phyloP scores from a whole-genome alignment of 2,797 vertebrate genomes.

The Urocyon cinereoargenteus region DNA sequence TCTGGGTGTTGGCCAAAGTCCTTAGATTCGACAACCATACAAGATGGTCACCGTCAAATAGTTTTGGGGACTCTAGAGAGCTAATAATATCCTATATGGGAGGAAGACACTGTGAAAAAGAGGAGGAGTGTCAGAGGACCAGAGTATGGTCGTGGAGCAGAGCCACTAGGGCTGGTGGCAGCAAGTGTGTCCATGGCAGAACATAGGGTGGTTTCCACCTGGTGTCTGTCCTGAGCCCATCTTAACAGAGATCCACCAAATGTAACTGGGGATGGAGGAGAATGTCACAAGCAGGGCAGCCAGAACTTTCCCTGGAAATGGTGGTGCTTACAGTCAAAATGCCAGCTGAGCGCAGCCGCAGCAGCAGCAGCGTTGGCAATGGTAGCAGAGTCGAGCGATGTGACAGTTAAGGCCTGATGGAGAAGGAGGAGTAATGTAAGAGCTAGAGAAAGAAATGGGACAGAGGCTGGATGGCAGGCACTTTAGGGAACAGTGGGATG shows the following conservation, averaged over 20 bases:
- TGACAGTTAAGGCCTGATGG: neutral
- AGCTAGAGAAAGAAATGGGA: neutral
- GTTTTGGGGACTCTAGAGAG: neutral
- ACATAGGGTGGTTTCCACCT: neutral
- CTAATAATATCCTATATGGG: neutral
- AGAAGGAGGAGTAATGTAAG: constrained; percentile 10
- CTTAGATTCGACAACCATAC: neutral
- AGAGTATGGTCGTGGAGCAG: neutral
- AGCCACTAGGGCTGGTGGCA: neutral
- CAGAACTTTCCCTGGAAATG: constrained; percentile 40
- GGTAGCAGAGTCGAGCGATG: neutral
- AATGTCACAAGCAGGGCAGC: neutral
- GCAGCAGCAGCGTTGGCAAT: neutral
- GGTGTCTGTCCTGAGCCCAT: neutral
- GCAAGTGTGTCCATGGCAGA: neutral
- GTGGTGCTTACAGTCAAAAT: neutral
- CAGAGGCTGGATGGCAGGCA: constrained; percentile 22
- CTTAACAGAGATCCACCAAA: neutral
- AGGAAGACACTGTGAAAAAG: neutral
- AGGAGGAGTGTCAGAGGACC: neutral
- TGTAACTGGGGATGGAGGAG: neutral
- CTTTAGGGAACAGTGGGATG: constrained; percentile 19
- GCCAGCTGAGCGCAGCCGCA: constrained; percentile 20
- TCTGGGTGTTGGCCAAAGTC: neutral
- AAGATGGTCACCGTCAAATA: neutral